A percentile compares a stretch with the other conserved stretches of the same genome.
These are phyloP conservation scores for Allobates femoralis DNA, from an alignment of 2,797 vertebrate genomes.

Conservation along the genomic window DNA sequence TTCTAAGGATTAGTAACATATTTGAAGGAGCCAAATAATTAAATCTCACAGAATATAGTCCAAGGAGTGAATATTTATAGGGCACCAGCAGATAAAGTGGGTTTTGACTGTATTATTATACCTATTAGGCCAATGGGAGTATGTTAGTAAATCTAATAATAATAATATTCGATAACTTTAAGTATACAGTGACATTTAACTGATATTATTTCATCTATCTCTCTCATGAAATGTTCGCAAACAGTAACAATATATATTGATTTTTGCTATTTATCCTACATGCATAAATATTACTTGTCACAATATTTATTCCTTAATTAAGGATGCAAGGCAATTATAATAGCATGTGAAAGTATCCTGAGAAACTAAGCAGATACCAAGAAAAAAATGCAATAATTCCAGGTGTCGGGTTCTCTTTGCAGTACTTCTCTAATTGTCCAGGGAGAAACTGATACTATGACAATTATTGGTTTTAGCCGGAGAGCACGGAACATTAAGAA, in stretches of 20 bases:
- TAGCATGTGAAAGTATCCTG: conserved; percentile 29
- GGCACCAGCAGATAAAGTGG: too few relatives aligned
- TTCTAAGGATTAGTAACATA: background rate
- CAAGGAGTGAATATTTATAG: too few relatives aligned
- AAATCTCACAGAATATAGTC: background rate
- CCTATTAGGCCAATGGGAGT: background rate
- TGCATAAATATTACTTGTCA: conserved; percentile 60
- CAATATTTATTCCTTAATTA: conserved; percentile 60
- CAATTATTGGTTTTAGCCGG: conserved; percentile 51
- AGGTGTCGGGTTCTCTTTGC: conserved; percentile 58
- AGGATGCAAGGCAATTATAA: conserved; percentile 37
- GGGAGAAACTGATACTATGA: conserved; percentile 60
- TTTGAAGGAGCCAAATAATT: background rate
- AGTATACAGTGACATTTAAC: background rate
- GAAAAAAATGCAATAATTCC: conserved; percentile 30
- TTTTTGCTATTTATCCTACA: conserved; percentile 51
- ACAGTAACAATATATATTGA: conserved; percentile 38
- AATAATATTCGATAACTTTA: background rate
- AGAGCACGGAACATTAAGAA: conserved; percentile 46
- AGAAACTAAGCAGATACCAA: conserved; percentile 47
- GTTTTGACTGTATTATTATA: too few relatives aligned
- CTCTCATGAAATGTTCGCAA: background rate
- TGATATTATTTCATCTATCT: background rate
- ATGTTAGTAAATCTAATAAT: background rate
- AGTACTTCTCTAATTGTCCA: conserved; percentile 53